Percentiles rank a stretch among this genome's conserved stretches.
Evolutionary conservation across 2,797 vertebrate genomes (phyloP).

Genomic region (Chlorospingus semifuscus): DNA sequence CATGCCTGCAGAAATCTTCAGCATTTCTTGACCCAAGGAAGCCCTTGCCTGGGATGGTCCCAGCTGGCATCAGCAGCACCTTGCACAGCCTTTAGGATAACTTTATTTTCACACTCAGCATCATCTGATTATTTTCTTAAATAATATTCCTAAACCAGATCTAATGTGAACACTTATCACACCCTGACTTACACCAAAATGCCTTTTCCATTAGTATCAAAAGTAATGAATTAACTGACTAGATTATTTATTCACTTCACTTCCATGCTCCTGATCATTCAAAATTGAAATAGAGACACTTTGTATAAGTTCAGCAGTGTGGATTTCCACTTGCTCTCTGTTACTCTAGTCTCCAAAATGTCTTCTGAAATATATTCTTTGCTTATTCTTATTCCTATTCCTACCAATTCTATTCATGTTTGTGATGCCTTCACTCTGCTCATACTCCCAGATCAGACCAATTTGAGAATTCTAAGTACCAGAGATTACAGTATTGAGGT

Average conservation of each 20-base stretch:
- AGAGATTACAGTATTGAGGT: background rate
- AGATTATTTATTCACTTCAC: background rate
- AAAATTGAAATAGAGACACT: background rate
- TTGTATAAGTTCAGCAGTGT: background rate
- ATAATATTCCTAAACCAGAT: background rate
- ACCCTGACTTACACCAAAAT: background rate
- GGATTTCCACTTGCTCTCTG: background rate
- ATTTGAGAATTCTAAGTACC: background rate
- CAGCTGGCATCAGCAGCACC: background rate
- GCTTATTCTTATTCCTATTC: background rate
- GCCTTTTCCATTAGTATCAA: background rate
- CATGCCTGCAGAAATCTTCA: background rate
- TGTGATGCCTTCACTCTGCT: background rate
- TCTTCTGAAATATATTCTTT: background rate
- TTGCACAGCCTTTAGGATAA: background rate
- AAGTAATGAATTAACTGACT: background rate
- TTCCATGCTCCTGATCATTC: background rate
- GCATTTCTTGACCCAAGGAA: background rate
- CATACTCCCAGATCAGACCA: background rate
- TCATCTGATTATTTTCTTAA: background rate
- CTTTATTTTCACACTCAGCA: background rate
- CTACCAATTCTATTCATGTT: background rate
- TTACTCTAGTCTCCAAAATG: background rate
- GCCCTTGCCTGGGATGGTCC: background rate
- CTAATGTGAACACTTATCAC: background rate